Conservation (phyloP, 2,888 invertebrate genomes). For the Apamea sordens region DNA sequence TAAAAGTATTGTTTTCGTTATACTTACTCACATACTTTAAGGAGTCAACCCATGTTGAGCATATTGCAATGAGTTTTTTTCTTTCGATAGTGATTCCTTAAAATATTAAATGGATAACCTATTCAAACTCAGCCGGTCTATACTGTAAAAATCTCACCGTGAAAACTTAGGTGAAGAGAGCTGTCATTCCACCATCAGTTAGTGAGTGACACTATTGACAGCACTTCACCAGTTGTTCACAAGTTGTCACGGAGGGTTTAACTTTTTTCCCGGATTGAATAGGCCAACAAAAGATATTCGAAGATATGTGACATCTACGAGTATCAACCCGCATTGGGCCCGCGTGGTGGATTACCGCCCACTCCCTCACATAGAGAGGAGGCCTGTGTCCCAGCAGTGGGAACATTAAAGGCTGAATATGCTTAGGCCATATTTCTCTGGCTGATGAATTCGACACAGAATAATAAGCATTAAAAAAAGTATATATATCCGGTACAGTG, state of each 20-base stretch:
- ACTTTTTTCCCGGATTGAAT: not conserved
- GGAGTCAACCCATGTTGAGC: not conserved
- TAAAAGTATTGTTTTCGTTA: constrained; percentile 46
- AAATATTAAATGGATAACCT: not conserved
- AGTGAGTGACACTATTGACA: not conserved
- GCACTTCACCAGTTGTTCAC: too few relatives aligned
- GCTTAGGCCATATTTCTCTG: not conserved
- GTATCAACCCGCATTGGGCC: not conserved
- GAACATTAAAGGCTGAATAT: too few relatives aligned
- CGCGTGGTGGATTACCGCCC: not conserved
- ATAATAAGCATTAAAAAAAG: constrained; percentile 11
- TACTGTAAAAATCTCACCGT: not conserved
- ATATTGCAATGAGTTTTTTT: constrained; percentile 1
- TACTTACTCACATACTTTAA: not conserved
- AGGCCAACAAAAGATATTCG: not conserved
- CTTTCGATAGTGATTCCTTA: not conserved
- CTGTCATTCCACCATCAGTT: not conserved
- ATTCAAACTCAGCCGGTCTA: not conserved
- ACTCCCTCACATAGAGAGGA: not conserved
- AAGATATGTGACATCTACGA: not conserved
- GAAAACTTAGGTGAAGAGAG: not conserved
- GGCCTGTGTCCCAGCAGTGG: not conserved
- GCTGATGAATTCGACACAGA: not conserved
- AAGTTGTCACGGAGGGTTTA: not conserved
- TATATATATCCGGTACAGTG: constrained; percentile 24